Evolutionary conservation across 2,888 invertebrate genomes (phyloP), one percentile per base, ranked within the genome.

Genomic region (Lissonota sp.): DNA sequence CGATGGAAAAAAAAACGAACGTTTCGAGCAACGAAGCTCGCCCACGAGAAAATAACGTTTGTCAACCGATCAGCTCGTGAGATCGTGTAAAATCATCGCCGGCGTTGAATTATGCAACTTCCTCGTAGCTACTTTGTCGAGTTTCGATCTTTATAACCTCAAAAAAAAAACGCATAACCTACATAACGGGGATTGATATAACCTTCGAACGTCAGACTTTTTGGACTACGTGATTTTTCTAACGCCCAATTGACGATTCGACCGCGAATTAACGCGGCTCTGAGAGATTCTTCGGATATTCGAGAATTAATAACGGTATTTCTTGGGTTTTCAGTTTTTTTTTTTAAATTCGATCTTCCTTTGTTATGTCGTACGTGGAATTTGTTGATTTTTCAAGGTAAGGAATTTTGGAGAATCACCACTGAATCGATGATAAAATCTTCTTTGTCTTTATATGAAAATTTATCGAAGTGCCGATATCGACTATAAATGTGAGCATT

Each of bases 91-190:
- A 63, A 77, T 74, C 77, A 80, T 75, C 79, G 64, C 79, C 82
- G 84, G 83, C 77, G 44, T 62, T 55, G 71, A 78, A 84, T 86
- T 86, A 85, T 85, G 86, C 85, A 86, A 86, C 83, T 82, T 62
- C 55, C 75, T 64, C 51, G 57, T 63, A 67, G 53, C 53, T 64
- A 51, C 64, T 58, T 72, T 72, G 57, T 74, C 40, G 69, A 53
- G 57, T 67, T 46, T 74, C 75, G 63, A 77, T 72, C 63, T 46
- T 80, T 89, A 89, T 89, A 89, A 89, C 89, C 90, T 88, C 83
- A 39, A 88, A 86, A 74, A 66, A 73, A 62, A 44, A 44, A 53
- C 83, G 83, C 87, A 90, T 91, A 91, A 91, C 90, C 90, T 90
- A 90, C 87, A 88, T 88, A 87, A 62, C 60, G 42, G 26, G 44